Conservation (phyloP, 2,113 vertebrate genomes). For the Calidris pugnax region DNA sequence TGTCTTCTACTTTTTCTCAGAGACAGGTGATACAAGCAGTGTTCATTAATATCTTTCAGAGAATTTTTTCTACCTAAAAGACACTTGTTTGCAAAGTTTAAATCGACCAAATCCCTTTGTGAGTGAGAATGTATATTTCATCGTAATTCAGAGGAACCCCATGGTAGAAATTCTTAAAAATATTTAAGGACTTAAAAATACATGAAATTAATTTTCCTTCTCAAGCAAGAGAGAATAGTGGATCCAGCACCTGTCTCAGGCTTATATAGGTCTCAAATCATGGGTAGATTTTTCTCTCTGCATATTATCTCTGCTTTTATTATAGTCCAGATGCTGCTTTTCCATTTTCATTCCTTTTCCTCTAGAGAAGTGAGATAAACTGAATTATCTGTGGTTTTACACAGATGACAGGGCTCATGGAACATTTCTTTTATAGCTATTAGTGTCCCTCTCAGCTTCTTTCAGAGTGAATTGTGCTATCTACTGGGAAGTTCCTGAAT, state of each 20-base stretch:
- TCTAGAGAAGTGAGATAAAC: not conserved
- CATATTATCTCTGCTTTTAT: not conserved
- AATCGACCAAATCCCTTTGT: not conserved
- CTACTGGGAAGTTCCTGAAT: not conserved
- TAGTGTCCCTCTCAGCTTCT: constrained; percentile 8
- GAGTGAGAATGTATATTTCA: not conserved
- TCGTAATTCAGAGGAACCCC: not conserved
- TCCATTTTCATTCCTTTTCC: not conserved
- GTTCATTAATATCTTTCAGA: not conserved
- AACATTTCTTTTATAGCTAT: not conserved
- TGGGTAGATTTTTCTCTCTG: not conserved
- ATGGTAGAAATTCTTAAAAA: not conserved
- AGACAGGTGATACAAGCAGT: not conserved
- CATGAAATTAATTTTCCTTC: not conserved
- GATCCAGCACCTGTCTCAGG: not conserved
- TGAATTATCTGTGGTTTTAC: not conserved
- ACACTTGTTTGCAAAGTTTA: not conserved
- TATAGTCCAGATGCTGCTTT: not conserved
- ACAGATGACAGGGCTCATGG: not conserved
- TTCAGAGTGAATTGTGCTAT: constrained; percentile 12
- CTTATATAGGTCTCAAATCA: not conserved
- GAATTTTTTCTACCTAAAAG: not conserved
- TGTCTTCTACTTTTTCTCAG: not conserved
- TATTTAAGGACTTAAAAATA: not conserved
- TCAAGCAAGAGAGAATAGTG: not conserved